A percentile compares a stretch with the other conserved stretches of the same genome.
Evolutionary conservation across 2,888 invertebrate genomes (phyloP).

Genomic region (Ceramica pisi): DNA sequence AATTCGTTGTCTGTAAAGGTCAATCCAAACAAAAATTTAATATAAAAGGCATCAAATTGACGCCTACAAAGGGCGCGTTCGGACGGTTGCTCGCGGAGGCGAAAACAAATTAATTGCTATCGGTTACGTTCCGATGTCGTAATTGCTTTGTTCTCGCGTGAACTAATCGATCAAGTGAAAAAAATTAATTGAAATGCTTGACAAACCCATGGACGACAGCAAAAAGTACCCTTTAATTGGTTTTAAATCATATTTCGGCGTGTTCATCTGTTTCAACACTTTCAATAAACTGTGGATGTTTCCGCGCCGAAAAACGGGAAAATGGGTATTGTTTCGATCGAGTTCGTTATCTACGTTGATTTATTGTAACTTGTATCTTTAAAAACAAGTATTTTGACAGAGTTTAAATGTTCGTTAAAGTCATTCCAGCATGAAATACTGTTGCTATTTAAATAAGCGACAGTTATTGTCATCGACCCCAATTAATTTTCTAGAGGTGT

Average conservation of each 20-base stretch:
- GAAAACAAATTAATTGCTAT: slow-evolving; percentile 90
- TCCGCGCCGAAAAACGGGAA: slow-evolving; percentile 40
- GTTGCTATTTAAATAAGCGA: neutral
- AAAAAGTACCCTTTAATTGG: slow-evolving; percentile 64
- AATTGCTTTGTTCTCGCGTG: slow-evolving; percentile 88
- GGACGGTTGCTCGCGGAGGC: slow-evolving; percentile 81
- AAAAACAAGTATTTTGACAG: neutral
- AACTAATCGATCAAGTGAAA: slow-evolving; percentile 87
- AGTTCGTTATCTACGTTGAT: slow-evolving; percentile 23
- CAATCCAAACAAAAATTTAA: slow-evolving; percentile 80
- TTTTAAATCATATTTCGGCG: slow-evolving; percentile 46
- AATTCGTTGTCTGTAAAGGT: slow-evolving; percentile 67
- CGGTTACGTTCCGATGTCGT: slow-evolving; percentile 86
- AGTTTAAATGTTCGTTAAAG: neutral
- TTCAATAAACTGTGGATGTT: slow-evolving; percentile 50
- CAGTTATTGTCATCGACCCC: neutral
- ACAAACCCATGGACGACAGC: slow-evolving; percentile 73
- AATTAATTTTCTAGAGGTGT: neutral
- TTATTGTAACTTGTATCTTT: slow-evolving; percentile 19
- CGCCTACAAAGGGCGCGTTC: slow-evolving; percentile 82
- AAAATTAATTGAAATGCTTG: slow-evolving; percentile 88
- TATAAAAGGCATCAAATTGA: slow-evolving; percentile 83
- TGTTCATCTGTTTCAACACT: slow-evolving; percentile 51
- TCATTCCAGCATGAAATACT: neutral
- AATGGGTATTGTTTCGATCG: slow-evolving; percentile 21